A percentile compares a stretch with the other conserved stretches of the same genome.
Evolutionary conservation across 2,113 vertebrate genomes (phyloP).

Genomic region (Penelope pileata): DNA sequence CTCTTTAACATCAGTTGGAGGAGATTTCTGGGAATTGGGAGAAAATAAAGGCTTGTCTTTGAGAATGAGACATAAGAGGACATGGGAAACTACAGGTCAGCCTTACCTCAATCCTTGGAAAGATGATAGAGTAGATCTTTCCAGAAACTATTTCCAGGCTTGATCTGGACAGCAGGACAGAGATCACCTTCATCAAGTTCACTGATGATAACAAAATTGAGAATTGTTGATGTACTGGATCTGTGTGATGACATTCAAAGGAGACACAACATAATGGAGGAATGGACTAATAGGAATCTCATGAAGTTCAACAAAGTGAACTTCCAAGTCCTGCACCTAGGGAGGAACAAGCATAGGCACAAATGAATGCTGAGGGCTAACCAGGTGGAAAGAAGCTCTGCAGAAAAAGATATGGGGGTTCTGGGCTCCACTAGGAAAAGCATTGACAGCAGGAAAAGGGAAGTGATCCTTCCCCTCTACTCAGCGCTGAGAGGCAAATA

Average conservation of each 20-base stretch:
- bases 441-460: not conserved
- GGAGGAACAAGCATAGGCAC: not conserved
- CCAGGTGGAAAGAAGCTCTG: not conserved
- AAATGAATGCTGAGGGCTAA: not conserved
- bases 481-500: not conserved
- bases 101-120: not conserved
- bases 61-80: not conserved
- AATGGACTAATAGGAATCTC: not conserved
- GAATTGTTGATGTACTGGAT: too few species aligned
- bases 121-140: not conserved
- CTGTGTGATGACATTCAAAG: not conserved
- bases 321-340: not conserved
- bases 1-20: not conserved
- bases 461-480: not conserved
- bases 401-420: not conserved
- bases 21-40: not conserved
- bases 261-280: not conserved
- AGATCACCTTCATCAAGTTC: not conserved
- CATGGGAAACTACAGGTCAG: not conserved
- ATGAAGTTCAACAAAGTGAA: not conserved
- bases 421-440: not conserved
- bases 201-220: not conserved
- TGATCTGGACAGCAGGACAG: not conserved
- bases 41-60: not conserved
- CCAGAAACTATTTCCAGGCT: not conserved